Base-by-base conservation (phyloP, 1,140 invertebrate genomes). In the Pseudomyrmex cubaensis region DNA sequence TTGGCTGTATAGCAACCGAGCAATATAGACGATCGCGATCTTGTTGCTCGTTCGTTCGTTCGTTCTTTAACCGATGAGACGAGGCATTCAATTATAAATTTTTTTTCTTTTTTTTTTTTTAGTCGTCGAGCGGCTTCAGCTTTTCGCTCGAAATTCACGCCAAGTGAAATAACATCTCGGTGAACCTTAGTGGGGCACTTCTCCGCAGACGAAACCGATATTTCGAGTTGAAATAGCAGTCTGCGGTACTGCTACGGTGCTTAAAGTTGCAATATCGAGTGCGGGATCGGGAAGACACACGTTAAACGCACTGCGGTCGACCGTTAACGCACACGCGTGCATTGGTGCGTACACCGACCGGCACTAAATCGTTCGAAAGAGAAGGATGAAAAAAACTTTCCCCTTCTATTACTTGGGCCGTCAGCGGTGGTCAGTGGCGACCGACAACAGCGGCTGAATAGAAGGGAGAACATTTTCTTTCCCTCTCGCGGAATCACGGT, bases 211-310 rank as follows among this genome's bases (percentile, higher is more conserved):
- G 54, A 62, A 48, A 57, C 25, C 64, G 64, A 78, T 82, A 82
- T 74, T 74, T 74, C 7, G 8, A 70, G 15, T 73, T 25, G 70
- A 44, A 63, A 50, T 54, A 82, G 67, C 57, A 70, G 69, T 74
- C 57, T 74, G 69, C 57, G 69, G 48, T 73, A 80, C 62, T 35
- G 73, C 61, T 64, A 76, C 35, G 61, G 44, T 76, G 74, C 78
- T 83, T 77, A 83, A 66, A 66, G 74, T n/a, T 57, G 62, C 74
- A 46, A 56, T 83, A 69, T 67, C 73, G 73, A 77, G 25, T 44
- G 22, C 57, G 20, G 22, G 63, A 35, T 75, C 57, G 22, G 22
- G 15, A 48, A 52, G 59, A 12, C 35, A 63, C 22, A 46, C 57
- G 46, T 52, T 59, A 61, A 59, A 20, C 52, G 25, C 46, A 15